Base-by-base conservation (phyloP, 2,888 invertebrate genomes). In the Folsomia manolachei region DNA sequence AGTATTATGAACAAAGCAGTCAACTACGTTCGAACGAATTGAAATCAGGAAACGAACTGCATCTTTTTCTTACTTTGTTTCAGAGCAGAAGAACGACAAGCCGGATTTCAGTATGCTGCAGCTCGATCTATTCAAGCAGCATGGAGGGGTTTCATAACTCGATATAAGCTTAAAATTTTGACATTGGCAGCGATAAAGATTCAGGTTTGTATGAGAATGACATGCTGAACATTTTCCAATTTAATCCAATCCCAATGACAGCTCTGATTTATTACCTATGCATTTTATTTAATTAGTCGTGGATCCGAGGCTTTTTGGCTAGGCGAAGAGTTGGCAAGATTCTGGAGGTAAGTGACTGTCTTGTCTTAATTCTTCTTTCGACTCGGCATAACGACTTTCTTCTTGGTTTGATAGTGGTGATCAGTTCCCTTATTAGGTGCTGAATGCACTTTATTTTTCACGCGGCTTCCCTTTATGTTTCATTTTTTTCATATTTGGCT, bases 121-220 rank as follows among this genome's bases (percentile, higher is more conserved):
- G 74, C 75, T 19, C 23, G 65, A 14, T 69, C 51, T 68, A 77
- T 77, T 11, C 75, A 77, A 71, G 72, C 75, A 1, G 23, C 23
- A 21, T 77, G 75, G 75, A 72, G 74, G 53, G 75, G 75, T n/a
- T 77, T 71, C 52, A 63, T 75, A 2, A 71, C 71, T 14, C 69
- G 75, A n/a, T 39, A 62, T 25, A 75, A 77, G 25, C 63, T 71
- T 72, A 71, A 71, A 67, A 71, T 75, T 27, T 24, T 77, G 24
- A 25, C 53, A 2, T 71, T 53, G 18, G 61, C 70, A 56, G 66
- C 65, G n/a, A 63, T 52, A 9, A 75, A 69, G 69, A 75, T 77
- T 27, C 75, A 77, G 75, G 77, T 75, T 27, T 39, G 39, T n/a
- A n/a, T n/a, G n/a, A n/a, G n/a, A n/a, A n/a, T n/a, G n/a, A n/a